A percentile compares a stretch with the other conserved stretches of the same genome.
phyloP scores from a whole-genome alignment of 1,140 invertebrate genomes.

The Eufriesea mexicana region DNA sequence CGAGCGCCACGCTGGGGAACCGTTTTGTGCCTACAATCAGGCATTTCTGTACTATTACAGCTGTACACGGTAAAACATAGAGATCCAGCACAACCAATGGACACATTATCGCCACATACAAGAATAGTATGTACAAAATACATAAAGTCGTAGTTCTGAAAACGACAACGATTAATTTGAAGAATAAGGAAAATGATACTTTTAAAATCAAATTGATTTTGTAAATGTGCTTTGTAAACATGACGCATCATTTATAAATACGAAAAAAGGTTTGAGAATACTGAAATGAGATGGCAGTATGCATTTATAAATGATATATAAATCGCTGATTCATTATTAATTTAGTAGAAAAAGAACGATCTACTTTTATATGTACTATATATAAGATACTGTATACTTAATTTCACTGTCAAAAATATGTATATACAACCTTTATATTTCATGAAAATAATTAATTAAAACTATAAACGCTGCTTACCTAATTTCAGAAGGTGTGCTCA shows the following conservation, averaged over 20 bases:
- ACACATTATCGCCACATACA: not conserved
- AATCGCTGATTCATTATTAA: not conserved
- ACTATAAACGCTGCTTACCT: slow-evolving; percentile 7
- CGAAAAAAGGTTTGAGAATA: not conserved
- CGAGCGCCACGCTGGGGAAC: slow-evolving; percentile 59
- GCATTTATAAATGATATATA: not conserved
- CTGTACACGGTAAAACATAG: not conserved
- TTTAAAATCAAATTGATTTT: not conserved
- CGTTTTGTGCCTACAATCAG: slow-evolving; percentile 62
- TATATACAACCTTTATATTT: not conserved
- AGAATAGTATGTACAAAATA: not conserved
- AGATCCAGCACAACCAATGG: slow-evolving; percentile 24
- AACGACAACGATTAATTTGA: not conserved
- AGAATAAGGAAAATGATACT: not conserved
- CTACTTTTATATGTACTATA: not conserved
- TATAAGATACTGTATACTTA: not conserved
- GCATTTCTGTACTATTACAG: slow-evolving; percentile 61
- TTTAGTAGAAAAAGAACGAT: not conserved
- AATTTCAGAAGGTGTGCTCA: not conserved
- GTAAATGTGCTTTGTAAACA: not conserved
- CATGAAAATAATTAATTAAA: not conserved
- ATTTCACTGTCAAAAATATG: not conserved
- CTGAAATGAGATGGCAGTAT: not conserved
- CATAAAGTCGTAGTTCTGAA: not conserved
- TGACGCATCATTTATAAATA: not conserved